These are phyloP conservation scores for Melanerpes aurifrons DNA, from an alignment of 2,113 vertebrate species.

Conservation along the genomic window DNA sequence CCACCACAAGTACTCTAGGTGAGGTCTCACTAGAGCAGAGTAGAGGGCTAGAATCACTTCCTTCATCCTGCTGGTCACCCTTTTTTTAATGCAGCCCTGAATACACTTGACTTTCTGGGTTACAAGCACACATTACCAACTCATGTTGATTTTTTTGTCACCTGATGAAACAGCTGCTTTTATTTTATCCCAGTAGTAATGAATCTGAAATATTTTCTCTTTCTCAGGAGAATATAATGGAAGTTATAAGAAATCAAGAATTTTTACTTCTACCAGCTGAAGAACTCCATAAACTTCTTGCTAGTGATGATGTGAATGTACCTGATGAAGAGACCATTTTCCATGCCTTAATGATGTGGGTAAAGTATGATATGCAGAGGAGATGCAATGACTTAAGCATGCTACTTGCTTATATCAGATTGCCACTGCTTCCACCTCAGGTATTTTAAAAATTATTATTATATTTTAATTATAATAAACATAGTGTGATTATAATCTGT, in stretches of 20 bases:
- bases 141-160: too few relatives aligned
- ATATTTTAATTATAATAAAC: neutral
- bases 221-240: slow-evolving; percentile 84
- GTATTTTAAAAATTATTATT: slow-evolving; percentile 53
- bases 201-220: slow-evolving; percentile 39
- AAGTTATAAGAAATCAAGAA: slow-evolving; percentile 85
- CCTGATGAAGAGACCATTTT: slow-evolving; percentile 86
- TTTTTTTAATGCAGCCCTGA: too few relatives aligned
- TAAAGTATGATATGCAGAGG: slow-evolving; percentile 79
- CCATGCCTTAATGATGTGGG: slow-evolving; percentile 85
- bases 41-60: too few relatives aligned
- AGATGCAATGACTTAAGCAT: slow-evolving; percentile 79
- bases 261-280: slow-evolving; percentile 83
- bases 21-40: too few relatives aligned
- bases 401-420: slow-evolving; percentile 82
- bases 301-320: slow-evolving; percentile 84
- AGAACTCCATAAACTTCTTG: slow-evolving; percentile 82
- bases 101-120: too few relatives aligned
- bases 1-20: too few relatives aligned
- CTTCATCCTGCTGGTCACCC: too few relatives aligned
- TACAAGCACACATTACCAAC: too few relatives aligned
- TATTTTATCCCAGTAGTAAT: slow-evolving; percentile 21
- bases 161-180: neutral
- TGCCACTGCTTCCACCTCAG: slow-evolving; percentile 83
- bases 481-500: neutral